Base-by-base conservation (phyloP, 2,797 vertebrate genomes). In the Euphonia xanthogaster region DNA sequence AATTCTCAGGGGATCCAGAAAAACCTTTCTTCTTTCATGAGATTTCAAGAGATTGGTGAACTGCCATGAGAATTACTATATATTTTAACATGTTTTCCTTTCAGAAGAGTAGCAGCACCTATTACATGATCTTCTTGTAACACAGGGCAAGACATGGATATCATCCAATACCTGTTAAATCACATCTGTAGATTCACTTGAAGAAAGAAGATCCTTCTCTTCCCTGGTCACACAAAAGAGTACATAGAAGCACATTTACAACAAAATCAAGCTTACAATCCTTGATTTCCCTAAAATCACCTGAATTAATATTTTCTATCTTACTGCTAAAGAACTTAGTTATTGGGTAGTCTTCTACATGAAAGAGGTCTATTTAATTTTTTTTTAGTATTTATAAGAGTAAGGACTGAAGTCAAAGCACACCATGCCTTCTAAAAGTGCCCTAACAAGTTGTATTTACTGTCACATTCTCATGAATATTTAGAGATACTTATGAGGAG, bases 41-140 rank as follows among this genome's bases (percentile, higher is more conserved):
- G 48, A 71, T 1, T 63, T 48, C 31, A 67, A 76, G 31, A 75
- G 51, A 66, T 10, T 40, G 47, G 31, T 73, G 45, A 44, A 80
- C 33, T 90, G 65, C n/a, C 31, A 35, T 51, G 20, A 67, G 7
- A 79, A 27, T 61, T 71, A 63, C 19, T 70, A 31, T 33, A 76
- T 33, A 72, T 88, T 86, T 67, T 61, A 86, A 54, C 17, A 74
- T 0, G 0, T 63, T 77, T 93, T 80, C 27, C 42, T 67, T 27
- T 50, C 58, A 74, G 27, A 63, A 73, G 10, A 76, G 54, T 6
- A 92, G 66, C 45, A 74, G 66, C 28, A 75, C 16, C 6, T 18
- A 65, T 9, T n/a, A 45, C 1, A 7, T 0, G 0, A 51, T 9
- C 24, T 66, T 79, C 13, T 44, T 14, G 20, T 28, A 39, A 53